These are phyloP conservation scores for Macroteleia sp. DNA, from an alignment of 2,888 invertebrate species.

Conservation along the genomic window DNA sequence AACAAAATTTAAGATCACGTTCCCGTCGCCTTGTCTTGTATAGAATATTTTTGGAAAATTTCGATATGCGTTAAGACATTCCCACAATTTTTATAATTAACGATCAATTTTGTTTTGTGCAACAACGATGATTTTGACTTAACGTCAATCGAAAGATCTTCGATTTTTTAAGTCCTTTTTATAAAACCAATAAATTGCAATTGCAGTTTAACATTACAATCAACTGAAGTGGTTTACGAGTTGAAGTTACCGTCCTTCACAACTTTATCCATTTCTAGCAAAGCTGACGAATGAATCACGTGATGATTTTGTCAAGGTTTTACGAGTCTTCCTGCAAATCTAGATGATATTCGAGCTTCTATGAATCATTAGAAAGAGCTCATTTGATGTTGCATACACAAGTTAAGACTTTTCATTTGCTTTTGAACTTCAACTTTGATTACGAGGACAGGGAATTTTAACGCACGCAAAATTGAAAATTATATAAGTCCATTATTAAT, in stretches of 20 bases:
- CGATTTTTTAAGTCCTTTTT: too few relatives aligned
- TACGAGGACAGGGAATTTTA: background rate
- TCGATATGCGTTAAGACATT: background rate
- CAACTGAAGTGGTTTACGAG: too few relatives aligned
- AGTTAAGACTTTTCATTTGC: slow-evolving; percentile 19
- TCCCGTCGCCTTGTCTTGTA: background rate
- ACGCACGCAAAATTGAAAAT: too few relatives aligned
- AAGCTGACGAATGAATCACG: too few relatives aligned
- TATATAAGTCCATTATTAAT: too few relatives aligned
- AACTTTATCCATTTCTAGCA: too few relatives aligned
- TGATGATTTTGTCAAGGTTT: background rate
- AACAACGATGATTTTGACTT: too few relatives aligned
- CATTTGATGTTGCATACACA: slow-evolving; percentile 13
- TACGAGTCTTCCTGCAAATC: slow-evolving; percentile 39
- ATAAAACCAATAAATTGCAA: background rate
- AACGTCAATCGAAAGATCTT: too few relatives aligned
- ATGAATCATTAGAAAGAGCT: too few relatives aligned
- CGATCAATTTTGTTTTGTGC: background rate
- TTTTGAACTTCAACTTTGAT: background rate
- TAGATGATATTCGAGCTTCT: slow-evolving; percentile 29
- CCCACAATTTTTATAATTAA: slow-evolving; percentile 5
- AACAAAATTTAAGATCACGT: background rate
- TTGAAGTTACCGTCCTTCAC: too few relatives aligned
- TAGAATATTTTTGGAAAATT: background rate
- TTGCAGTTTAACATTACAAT: too few relatives aligned